Evolutionary conservation across 2,888 invertebrate species (phyloP).

Genomic region (Yponomeuta evonymella): DNA sequence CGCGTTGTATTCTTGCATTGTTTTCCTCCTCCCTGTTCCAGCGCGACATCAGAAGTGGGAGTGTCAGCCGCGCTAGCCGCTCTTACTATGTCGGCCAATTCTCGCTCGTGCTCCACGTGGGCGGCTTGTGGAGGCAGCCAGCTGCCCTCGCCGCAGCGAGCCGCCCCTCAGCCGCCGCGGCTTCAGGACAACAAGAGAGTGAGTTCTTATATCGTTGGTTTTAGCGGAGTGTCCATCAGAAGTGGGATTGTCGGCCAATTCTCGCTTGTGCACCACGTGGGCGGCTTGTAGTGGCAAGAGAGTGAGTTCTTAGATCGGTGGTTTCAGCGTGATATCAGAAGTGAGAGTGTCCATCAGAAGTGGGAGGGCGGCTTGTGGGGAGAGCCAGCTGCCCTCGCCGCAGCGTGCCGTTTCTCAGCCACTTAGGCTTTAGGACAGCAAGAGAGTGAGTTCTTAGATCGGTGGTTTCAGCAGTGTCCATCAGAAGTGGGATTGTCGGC

Average conservation of each 20-base stretch:
- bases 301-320: constrained; percentile 46
- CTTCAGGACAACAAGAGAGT: constrained; percentile 89
- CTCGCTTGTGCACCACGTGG: constrained; percentile 44
- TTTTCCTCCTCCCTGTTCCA: constrained; percentile 28
- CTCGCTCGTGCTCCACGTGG: constrained; percentile 43
- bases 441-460: constrained; percentile 75
- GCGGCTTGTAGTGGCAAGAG: constrained; percentile 86
- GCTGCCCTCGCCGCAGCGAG: constrained; percentile 85
- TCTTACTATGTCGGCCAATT: constrained; percentile 27
- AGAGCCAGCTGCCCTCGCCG: too few relatives aligned
- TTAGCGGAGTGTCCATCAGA: too few relatives aligned
- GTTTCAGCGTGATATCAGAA: too few relatives aligned
- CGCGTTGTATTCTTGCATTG: too few relatives aligned
- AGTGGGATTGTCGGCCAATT: constrained; percentile 43
- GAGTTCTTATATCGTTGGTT: constrained; percentile 4
- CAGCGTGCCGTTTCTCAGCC: background rate
- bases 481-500: constrained; percentile 37
- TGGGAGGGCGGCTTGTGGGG: background rate
- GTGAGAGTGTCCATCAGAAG: too few relatives aligned
- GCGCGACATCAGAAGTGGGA: constrained; percentile 66
- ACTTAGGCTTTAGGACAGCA: constrained; percentile 82
- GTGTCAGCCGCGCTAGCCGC: constrained; percentile 62
- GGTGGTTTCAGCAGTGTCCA: constrained; percentile 48
- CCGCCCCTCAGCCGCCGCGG: constrained; percentile 77
- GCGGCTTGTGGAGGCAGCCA: constrained; percentile 86